Evolutionary conservation across 2,888 invertebrate species (phyloP).

Genomic region (Quadroppia sp.): DNA sequence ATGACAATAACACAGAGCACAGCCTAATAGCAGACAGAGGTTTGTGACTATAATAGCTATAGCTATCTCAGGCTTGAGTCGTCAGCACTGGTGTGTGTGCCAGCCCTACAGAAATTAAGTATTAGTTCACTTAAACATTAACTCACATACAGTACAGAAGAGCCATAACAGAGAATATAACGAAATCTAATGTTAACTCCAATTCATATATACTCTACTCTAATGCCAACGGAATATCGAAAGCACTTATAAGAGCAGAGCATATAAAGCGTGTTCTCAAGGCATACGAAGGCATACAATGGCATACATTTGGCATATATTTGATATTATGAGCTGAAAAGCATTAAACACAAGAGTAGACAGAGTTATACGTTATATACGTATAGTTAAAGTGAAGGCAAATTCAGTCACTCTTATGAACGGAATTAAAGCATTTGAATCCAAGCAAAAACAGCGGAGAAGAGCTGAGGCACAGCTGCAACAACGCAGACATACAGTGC

Average conservation of each 20-base stretch:
- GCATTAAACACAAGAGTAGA: slow-evolving; percentile 16
- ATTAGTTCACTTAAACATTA: slow-evolving; percentile 35
- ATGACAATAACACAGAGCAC: slow-evolving; percentile 22
- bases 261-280: slow-evolving; percentile 19
- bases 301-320: slow-evolving; percentile 22
- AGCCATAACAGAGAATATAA: slow-evolving; percentile 29
- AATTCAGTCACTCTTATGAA: slow-evolving; percentile 12
- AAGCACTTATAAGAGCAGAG: slow-evolving; percentile 28
- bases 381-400: background rate
- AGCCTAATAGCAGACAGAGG: background rate
- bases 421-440: slow-evolving; percentile 32
- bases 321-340: background rate
- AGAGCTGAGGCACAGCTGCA: slow-evolving; percentile 23
- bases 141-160: background rate
- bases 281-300: no score
- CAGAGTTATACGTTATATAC: background rate
- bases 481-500: slow-evolving; percentile 5
- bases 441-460: background rate
- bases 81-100: slow-evolving; percentile 12
- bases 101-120: slow-evolving; percentile 30
- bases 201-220: background rate
- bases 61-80: slow-evolving; percentile 10
- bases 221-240: slow-evolving; percentile 1
- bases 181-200: background rate
- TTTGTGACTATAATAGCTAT: slow-evolving; percentile 13